Evolutionary conservation across 1,140 invertebrate species (phyloP), one percentile per base, ranked within the genome.

Genomic region (Cheumatopsyche charites): DNA sequence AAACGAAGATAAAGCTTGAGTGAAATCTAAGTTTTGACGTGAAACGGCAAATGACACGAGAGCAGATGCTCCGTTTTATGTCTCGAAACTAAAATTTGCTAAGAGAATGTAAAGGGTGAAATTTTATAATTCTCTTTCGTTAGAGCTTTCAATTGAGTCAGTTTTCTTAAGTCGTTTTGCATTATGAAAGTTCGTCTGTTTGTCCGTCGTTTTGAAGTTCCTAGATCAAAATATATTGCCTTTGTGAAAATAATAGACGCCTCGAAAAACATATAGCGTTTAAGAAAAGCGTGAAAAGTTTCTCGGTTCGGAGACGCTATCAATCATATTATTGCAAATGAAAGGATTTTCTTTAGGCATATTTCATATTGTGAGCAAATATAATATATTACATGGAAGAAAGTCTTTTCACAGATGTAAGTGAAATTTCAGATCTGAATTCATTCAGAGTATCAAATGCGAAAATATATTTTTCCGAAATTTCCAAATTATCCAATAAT

Each of bases 321-420:
- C 62, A 65, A 65, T 65, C 62, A 65, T 65, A 42, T 65, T 36
- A 9, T 52, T 52, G 62, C 29, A 65, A 65, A 65, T 65, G 29
- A 65, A 65, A 5, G 62, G 62, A 36, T 65, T 65, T 65, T 65
- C 21, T 26, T 17, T 19, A 19, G 41, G 43, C 62, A 12, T 65
- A 25, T 25, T 13, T 12, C 21, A 25, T 61, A 65, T 42, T 65
- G 62, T 65, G 26, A 43, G 21, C 36, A 65, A 65, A 65, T 65
- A 36, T 65, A 65, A 65, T 42, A 42, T 2, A 62, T 62, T 41
- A 47, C 13, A 7, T 42, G 13, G 13, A 45, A 3, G 11, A 45
- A 45, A n/a, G n/a, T n/a, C n/a, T n/a, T n/a, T n/a, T n/a, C n/a
- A n/a, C n/a, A n/a, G n/a, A n/a, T n/a, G n/a, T n/a, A n/a, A n/a